These are phyloP conservation scores for Montipora sp. DNA, from an alignment of 64 coral and sea anemone genomes.

Conservation along the genomic window DNA sequence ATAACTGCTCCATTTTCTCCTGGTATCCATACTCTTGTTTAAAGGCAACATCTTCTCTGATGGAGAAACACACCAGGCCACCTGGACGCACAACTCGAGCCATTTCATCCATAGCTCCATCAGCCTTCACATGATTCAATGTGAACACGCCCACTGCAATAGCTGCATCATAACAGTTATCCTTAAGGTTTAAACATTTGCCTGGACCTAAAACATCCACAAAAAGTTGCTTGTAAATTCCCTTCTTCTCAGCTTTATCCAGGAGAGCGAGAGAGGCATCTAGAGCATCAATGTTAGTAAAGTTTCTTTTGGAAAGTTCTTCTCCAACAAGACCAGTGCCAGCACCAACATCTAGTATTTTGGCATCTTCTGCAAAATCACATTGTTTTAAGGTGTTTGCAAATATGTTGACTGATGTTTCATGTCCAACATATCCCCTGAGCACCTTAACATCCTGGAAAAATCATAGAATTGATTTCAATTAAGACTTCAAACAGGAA, in stretches of 20 bases:
- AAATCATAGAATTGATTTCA: neutral
- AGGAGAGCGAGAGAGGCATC: slow-evolving; percentile 71
- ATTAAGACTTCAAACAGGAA: no score
- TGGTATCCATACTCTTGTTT: slow-evolving; percentile 81
- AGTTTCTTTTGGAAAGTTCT: slow-evolving; percentile 65
- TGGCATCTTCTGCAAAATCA: slow-evolving; percentile 35
- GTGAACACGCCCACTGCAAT: slow-evolving; percentile 87
- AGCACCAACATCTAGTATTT: slow-evolving; percentile 89
- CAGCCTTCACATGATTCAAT: slow-evolving; percentile 76
- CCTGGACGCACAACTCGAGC: slow-evolving; percentile 81
- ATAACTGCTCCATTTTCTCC: slow-evolving; percentile 78
- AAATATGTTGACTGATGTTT: slow-evolving; percentile 39
- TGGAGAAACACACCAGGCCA: slow-evolving; percentile 82
- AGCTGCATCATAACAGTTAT: slow-evolving; percentile 76
- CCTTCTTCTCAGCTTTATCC: slow-evolving; percentile 76
- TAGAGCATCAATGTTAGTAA: slow-evolving; percentile 81
- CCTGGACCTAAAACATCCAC: slow-evolving; percentile 62
- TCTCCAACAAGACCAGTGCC: slow-evolving; percentile 84
- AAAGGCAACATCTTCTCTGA: slow-evolving; percentile 77
- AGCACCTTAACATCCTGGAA: slow-evolving; percentile 60
- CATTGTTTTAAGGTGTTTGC: slow-evolving; percentile 49
- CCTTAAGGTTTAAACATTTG: slow-evolving; percentile 34
- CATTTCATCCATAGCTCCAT: slow-evolving; percentile 97
- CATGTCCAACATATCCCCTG: slow-evolving; percentile 75
- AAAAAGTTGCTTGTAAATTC: slow-evolving; percentile 71